phyloP scores from a whole-genome alignment of 2,113 vertebrate species.

The Ciconia boyciana region DNA sequence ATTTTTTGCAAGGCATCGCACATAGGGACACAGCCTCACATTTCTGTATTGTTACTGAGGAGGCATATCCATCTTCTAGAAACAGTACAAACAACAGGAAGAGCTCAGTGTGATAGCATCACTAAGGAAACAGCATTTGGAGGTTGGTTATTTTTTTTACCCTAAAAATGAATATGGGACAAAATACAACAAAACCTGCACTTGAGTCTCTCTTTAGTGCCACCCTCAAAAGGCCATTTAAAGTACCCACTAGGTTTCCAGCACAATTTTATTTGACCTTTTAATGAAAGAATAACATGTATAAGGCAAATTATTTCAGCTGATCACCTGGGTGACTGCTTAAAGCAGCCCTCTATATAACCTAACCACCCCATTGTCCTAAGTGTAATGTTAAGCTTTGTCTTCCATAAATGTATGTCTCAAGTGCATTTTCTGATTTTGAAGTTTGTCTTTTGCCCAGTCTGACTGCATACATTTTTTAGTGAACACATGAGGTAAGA shows the following conservation, averaged over 20 bases:
- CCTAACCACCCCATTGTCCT: not conserved
- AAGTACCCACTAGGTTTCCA: constrained; percentile 25
- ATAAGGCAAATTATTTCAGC: constrained; percentile 15
- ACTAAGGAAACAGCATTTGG: not conserved
- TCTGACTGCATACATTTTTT: not conserved
- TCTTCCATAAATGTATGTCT: not conserved
- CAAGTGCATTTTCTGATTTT: not conserved
- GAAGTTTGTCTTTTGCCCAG: not conserved
- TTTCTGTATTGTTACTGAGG: not conserved
- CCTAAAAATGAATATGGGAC: not conserved
- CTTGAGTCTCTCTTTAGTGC: not conserved
- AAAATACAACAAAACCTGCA: not conserved
- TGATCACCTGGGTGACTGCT: not conserved
- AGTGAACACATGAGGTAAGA: not conserved
- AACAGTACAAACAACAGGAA: not conserved
- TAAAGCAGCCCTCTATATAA: not conserved
- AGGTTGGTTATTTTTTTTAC: not conserved
- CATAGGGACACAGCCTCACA: not conserved
- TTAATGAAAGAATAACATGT: constrained; percentile 18
- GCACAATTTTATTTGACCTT: constrained; percentile 64
- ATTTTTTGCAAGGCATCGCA: not conserved
- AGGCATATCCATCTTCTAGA: not conserved
- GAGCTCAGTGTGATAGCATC: not conserved
- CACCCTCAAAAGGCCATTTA: not conserved
- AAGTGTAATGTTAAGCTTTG: not conserved